Conservation (phyloP, 1,140 invertebrate genomes). For the Bemisia tabaci region DNA sequence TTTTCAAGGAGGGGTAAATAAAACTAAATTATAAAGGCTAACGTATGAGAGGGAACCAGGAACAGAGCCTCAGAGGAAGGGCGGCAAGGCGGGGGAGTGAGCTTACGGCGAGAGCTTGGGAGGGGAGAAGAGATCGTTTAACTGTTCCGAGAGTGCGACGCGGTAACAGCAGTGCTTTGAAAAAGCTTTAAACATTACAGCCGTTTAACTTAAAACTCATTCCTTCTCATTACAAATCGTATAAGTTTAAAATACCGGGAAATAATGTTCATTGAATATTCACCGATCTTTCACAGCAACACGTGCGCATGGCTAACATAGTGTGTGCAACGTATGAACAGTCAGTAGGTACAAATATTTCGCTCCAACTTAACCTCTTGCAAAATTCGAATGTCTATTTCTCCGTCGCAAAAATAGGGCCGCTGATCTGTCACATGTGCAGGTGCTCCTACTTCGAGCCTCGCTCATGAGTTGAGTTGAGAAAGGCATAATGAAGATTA, state of each 20-base stretch:
- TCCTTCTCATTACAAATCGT: neutral
- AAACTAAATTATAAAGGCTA: neutral
- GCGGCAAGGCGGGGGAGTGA: neutral
- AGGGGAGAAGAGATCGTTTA: neutral
- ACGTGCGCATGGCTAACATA: neutral
- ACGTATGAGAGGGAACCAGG: neutral
- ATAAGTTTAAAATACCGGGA: neutral
- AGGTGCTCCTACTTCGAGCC: too few relatives aligned
- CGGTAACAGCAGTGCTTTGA: neutral
- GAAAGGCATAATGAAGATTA: too few relatives aligned
- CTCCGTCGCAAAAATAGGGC: too few relatives aligned
- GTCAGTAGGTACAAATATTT: too few relatives aligned
- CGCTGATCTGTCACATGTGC: too few relatives aligned
- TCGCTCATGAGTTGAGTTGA: too few relatives aligned
- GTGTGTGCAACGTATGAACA: too few relatives aligned
- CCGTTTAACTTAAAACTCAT: neutral
- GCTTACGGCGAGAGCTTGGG: neutral
- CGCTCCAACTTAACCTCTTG: too few relatives aligned
- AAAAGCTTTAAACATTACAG: neutral
- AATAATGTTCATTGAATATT: neutral
- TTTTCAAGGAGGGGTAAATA: neutral
- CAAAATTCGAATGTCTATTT: too few relatives aligned
- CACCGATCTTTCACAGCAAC: neutral
- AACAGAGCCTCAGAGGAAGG: neutral
- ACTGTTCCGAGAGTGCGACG: neutral